Base-by-base conservation (phyloP, 2,888 invertebrate genomes). In the Scelioninae gen. 2 region DNA sequence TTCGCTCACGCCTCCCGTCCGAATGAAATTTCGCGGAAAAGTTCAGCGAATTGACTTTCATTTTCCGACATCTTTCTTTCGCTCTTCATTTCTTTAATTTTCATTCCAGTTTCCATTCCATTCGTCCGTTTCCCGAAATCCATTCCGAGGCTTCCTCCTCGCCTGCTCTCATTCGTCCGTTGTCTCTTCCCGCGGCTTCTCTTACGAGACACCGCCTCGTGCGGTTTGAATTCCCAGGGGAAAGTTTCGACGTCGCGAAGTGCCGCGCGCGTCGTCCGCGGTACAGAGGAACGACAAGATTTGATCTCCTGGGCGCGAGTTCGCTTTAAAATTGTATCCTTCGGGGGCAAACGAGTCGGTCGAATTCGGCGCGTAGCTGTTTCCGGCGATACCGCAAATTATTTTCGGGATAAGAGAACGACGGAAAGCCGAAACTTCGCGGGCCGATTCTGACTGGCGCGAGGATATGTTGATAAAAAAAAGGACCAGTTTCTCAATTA, bases 281-380 rank as follows among this genome's bases (percentile, higher is more conserved):
- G 57, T 73, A 22, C 61, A 55, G 58, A 33, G 52, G 67, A 63
- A 55, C 45, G 61, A 16, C 63, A 63, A 57, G 67, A 73, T 73
- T 73, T 61, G 46, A 61, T 73, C 55, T 55, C 55, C 35, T 46
- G 11, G 25, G 33, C 52, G 39, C 63, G 52, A 52, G 55, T 63
- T 28, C 43, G 37, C 28, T 63, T 35, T 57, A 57, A 67, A 55
- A 67, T 46, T 39, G 41, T 55, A 33, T 61, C 50, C 58, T 67
- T 57, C 58, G 33, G 43, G 61, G 39, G 53, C 31, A 61, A 61
- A 61, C 61, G 55, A 67, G 64, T 55, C 65, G 65, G 58, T 64
- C 46, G 48, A 58, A 58, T 67, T 65, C 41, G 41, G 11, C 13
- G 37, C 18, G 61, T 55, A 61, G 45, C 33, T 45, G 43, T 33